phyloP scores from a whole-genome alignment of 2,797 vertebrate species.

The Amazonetta brasiliensis region DNA sequence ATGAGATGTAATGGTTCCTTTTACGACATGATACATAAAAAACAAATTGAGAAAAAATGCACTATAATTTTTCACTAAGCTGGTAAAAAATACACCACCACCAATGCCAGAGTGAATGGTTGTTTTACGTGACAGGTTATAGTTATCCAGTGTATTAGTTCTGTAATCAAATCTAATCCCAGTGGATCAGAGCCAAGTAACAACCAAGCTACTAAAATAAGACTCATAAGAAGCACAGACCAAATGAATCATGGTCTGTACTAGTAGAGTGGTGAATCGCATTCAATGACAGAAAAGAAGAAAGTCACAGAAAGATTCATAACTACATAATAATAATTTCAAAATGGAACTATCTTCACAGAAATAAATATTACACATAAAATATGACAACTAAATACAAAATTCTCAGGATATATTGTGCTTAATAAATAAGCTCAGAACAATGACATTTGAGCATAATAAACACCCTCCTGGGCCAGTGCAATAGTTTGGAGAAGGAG shows the following conservation, averaged over 20 bases:
- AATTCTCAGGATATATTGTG: neutral
- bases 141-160: neutral
- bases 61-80: neutral
- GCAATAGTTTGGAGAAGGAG: neutral
- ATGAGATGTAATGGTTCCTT: neutral
- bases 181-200: neutral
- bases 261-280: neutral
- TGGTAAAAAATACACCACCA: neutral
- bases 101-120: neutral
- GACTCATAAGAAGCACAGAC: neutral
- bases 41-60: neutral
- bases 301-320: neutral
- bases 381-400: neutral
- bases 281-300: neutral
- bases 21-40: neutral
- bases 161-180: constrained; percentile 26
- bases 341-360: neutral
- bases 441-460: neutral
- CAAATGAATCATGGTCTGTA: constrained; percentile 9
- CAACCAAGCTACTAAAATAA: constrained; percentile 39
- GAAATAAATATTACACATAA: neutral
- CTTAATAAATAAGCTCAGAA: neutral
- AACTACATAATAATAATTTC: neutral
- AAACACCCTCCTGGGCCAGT: neutral
- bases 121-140: constrained; percentile 9